Conservation (phyloP, 2,888 invertebrate species). For the Uloborus plumipes region DNA sequence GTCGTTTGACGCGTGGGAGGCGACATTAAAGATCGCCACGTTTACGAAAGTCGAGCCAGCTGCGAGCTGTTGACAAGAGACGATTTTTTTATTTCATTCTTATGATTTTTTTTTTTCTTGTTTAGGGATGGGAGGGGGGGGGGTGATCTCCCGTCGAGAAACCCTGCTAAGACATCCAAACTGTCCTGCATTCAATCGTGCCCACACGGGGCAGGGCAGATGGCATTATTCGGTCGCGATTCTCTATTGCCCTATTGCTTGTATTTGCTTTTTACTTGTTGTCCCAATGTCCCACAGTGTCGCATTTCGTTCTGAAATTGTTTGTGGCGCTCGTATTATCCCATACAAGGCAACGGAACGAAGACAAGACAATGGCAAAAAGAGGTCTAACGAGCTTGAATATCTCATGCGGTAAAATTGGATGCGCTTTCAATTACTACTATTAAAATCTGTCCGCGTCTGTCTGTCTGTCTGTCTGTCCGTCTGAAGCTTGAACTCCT, state of each 20-base stretch:
- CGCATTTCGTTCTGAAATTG: slow-evolving; percentile 40
- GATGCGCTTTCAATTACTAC: no score
- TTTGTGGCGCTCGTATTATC: slow-evolving; percentile 19
- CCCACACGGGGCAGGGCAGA: slow-evolving; percentile 46
- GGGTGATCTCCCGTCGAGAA: slow-evolving; percentile 40
- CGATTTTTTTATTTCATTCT: slow-evolving; percentile 6
- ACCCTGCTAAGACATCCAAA: slow-evolving; percentile 57
- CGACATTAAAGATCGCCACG: slow-evolving; percentile 18
- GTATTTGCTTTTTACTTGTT: slow-evolving; percentile 20
- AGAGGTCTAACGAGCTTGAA: no score
- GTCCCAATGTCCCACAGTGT: slow-evolving; percentile 18
- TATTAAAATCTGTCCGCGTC: no score
- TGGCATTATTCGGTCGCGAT: slow-evolving; percentile 47
- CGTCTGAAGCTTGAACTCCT: no score
- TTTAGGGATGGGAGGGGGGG: slow-evolving; percentile 6
- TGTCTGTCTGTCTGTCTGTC: no score
- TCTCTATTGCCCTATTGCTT: neutral
- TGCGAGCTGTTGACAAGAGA: slow-evolving; percentile 46
- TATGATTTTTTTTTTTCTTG: slow-evolving; percentile 27
- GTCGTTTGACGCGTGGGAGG: slow-evolving; percentile 32
- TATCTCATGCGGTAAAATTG: no score
- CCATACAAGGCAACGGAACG: slow-evolving; percentile 10
- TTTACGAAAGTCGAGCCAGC: slow-evolving; percentile 31
- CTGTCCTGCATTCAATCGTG: slow-evolving; percentile 42
- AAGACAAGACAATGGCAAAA: neutral